These are phyloP conservation scores for Anastrepha obliqua DNA, from an alignment of 1,140 invertebrate genomes.

Conservation along the genomic window DNA sequence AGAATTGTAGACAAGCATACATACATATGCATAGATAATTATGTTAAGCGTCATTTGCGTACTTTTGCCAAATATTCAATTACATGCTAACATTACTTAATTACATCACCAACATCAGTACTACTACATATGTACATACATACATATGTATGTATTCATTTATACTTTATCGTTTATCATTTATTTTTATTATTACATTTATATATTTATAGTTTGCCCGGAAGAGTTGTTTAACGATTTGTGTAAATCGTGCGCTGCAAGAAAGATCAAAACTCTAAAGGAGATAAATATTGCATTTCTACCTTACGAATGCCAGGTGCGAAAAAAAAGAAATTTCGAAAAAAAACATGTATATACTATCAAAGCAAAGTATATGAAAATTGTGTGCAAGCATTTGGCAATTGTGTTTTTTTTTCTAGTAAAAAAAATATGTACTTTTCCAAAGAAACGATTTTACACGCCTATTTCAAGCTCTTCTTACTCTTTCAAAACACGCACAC, in stretches of 20 bases:
- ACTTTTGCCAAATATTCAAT: constrained; percentile 22
- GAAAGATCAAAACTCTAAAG: constrained; percentile 98
- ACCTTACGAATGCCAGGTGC: constrained; percentile 98
- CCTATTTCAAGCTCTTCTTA: constrained; percentile 32
- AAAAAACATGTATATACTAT: constrained; percentile 58
- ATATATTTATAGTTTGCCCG: constrained; percentile 82
- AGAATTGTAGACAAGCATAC: constrained; percentile 43
- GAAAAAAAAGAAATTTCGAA: constrained; percentile 61
- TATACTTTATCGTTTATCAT: constrained; percentile 38
- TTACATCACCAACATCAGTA: neutral
- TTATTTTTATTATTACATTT: constrained; percentile 52
- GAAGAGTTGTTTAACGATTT: constrained; percentile 96
- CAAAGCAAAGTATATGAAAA: constrained; percentile 52
- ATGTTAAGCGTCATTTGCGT: constrained; percentile 40
- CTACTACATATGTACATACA: neutral
- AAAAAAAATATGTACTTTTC: constrained; percentile 21
- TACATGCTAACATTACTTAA: neutral
- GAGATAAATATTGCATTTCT: constrained; percentile 99
- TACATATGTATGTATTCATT: neutral
- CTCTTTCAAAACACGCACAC: constrained; percentile 40
- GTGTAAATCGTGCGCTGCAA: constrained; percentile 95
- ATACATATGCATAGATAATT: constrained; percentile 17
- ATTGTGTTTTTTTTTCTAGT: constrained; percentile 32
- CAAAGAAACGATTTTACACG: neutral
- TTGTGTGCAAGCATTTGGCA: constrained; percentile 53